These are phyloP conservation scores for Chrysomela aeneicollis DNA, from an alignment of 2,888 invertebrate genomes.

Conservation along the genomic window DNA sequence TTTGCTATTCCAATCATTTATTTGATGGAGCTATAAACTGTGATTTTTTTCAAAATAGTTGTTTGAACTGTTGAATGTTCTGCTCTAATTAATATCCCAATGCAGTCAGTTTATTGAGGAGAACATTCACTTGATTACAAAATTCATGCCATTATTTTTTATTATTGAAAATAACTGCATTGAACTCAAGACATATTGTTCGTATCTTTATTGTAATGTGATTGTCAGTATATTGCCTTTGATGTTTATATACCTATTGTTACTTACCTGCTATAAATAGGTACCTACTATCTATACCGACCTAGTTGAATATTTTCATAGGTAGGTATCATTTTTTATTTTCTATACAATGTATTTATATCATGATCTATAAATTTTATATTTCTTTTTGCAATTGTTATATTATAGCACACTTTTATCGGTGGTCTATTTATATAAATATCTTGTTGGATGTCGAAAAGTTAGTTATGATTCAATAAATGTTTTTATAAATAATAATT, in stretches of 20 bases:
- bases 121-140: too few relatives aligned
- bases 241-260: background rate
- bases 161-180: background rate
- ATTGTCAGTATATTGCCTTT: background rate
- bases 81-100: too few relatives aligned
- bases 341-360: background rate
- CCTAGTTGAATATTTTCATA: background rate
- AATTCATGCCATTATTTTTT: too few relatives aligned
- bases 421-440: background rate
- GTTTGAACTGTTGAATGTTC: too few relatives aligned
- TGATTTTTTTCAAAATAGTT: too few relatives aligned
- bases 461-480: constrained; percentile 22
- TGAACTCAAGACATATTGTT: background rate
- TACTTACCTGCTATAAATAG: background rate
- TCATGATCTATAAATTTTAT: background rate
- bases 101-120: too few relatives aligned
- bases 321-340: constrained; percentile 1
- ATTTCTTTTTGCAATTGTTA: constrained; percentile 2
- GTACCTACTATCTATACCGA: background rate
- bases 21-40: too few relatives aligned
- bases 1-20: too few relatives aligned
- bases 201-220: background rate
- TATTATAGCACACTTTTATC: background rate
- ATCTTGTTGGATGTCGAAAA: background rate
- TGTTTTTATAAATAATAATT: constrained; percentile 19